Base-by-base conservation (phyloP, 2,888 invertebrate genomes). In the Dioctria linearis region DNA sequence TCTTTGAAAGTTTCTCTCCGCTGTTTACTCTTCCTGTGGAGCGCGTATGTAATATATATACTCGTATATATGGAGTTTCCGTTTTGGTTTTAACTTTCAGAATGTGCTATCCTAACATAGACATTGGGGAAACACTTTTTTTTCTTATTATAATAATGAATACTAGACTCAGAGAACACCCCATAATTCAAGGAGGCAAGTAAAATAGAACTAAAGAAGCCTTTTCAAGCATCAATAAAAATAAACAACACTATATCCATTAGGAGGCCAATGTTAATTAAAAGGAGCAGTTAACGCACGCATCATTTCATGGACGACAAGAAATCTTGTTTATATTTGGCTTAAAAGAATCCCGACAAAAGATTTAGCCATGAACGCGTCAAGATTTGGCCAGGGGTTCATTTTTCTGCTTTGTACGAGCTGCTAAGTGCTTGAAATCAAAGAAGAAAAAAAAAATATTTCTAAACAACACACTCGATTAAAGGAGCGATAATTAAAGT, bases 201-300 rank as follows among this genome's bases (percentile, higher is more conserved):
- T 69, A 39, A 73, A 42, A 54, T n/a, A 42, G 57, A 57, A 73
- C 57, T 73, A 57, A 73, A 57, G 43, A 73, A 39, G 43, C 42
- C 25, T 39, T 40, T 42, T 73, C 13, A 57, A 42, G 57, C n/a
- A 67, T 11, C 40, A 54, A 42, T 39, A 54, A 73, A 42, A 42
- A 80, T 71, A 80, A 71, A 63, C 46, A 78, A 80, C 78, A 78
- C 78, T 61, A 67, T 67, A 25, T 80, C 78, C 80, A 80, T 80
- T 80, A 80, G 78, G 61, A 78, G 13, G 59, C 54, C 37, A 61
- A 59, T 78, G 80, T 69, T 80, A 80, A 80, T 80, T 80, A 78
- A 80, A 80, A 80, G 61, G 61, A 78, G 69, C 75, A 78, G 49
- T 76, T 42, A 69, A 54, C 78, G 61, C 76, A 80, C 61, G 80